Conservation (phyloP, 1,140 invertebrate species). For the Ctenoplectra terminalis region DNA sequence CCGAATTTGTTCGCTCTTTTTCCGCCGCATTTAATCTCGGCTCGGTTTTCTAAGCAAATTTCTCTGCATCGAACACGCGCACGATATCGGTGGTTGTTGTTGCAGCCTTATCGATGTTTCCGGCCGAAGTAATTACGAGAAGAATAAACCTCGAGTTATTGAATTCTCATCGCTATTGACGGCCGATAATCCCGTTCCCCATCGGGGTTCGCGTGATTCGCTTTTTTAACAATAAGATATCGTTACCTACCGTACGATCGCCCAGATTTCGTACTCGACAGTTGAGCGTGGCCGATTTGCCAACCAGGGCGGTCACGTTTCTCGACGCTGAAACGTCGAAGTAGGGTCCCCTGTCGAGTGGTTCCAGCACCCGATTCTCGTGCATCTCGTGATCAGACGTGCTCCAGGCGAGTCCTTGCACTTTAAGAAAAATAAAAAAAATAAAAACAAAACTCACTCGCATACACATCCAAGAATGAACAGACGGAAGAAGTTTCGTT, state of each 20-base stretch:
- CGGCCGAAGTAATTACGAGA: background rate
- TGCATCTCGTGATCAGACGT: conserved; percentile 75
- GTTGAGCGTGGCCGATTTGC: conserved; percentile 90
- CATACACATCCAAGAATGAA: background rate
- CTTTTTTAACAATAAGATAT: background rate
- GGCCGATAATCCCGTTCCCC: conserved; percentile 5
- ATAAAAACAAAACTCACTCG: background rate
- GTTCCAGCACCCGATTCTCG: conserved; percentile 74
- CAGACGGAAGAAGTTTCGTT: background rate
- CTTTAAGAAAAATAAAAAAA: conserved; percentile 48
- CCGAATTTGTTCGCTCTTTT: background rate
- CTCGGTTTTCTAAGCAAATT: background rate
- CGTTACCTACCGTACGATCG: conserved; percentile 87
- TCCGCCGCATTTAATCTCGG: background rate
- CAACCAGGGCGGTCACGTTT: conserved; percentile 91
- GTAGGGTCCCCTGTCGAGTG: conserved; percentile 86
- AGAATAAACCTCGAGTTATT: background rate
- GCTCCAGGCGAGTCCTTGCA: conserved; percentile 76
- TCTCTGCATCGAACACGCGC: background rate
- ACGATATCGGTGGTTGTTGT: too few species aligned
- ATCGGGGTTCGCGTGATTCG: background rate
- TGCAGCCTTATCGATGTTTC: background rate
- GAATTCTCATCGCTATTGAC: conserved; percentile 14
- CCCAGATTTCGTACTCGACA: conserved; percentile 91
- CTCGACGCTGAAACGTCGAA: conserved; percentile 89